A percentile compares a stretch with the other conserved stretches of the same genome.
phyloP scores from a whole-genome alignment of 2,888 invertebrate species.

The Spodoptera exigua region DNA sequence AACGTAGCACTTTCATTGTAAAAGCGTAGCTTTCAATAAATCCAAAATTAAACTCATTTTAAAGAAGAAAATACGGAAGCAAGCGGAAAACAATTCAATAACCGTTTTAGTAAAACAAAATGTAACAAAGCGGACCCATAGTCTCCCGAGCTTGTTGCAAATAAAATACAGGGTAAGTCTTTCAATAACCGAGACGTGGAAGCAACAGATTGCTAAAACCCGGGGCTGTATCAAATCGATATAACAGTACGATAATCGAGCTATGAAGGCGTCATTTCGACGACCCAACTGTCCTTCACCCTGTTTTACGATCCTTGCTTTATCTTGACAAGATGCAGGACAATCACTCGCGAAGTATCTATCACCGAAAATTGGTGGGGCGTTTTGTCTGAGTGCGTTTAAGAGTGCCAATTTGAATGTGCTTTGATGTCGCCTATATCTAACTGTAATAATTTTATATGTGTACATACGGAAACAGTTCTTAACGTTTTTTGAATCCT shows the following conservation, averaged over 20 bases:
- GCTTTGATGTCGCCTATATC: too few relatives aligned
- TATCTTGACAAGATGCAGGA: slow-evolving; percentile 63
- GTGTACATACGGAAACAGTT: too few relatives aligned
- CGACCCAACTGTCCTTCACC: slow-evolving; percentile 10
- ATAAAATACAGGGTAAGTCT: slow-evolving; percentile 70
- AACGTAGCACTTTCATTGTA: not conserved
- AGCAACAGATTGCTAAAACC: slow-evolving; percentile 60
- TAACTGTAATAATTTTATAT: too few relatives aligned
- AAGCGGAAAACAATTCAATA: slow-evolving; percentile 55
- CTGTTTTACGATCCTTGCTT: slow-evolving; percentile 64
- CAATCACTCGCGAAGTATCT: slow-evolving; percentile 19
- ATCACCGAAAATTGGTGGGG: slow-evolving; percentile 2
- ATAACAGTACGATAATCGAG: slow-evolving; percentile 64
- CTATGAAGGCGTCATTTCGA: slow-evolving; percentile 65
- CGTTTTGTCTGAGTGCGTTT: slow-evolving; percentile 2
- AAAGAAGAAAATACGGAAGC: slow-evolving; percentile 18
- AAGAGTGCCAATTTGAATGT: not conserved
- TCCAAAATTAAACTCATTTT: not conserved
- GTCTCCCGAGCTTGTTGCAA: slow-evolving; percentile 54
- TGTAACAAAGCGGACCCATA: slow-evolving; percentile 55
- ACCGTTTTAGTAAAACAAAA: slow-evolving; percentile 55
- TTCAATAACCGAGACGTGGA: slow-evolving; percentile 65
- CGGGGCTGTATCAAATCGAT: slow-evolving; percentile 46
- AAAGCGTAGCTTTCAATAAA: not conserved
- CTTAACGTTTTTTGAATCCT: too few relatives aligned